Evolutionary conservation across 2,888 invertebrate genomes (phyloP).

Genomic region (Ornithoptera priamus): DNA sequence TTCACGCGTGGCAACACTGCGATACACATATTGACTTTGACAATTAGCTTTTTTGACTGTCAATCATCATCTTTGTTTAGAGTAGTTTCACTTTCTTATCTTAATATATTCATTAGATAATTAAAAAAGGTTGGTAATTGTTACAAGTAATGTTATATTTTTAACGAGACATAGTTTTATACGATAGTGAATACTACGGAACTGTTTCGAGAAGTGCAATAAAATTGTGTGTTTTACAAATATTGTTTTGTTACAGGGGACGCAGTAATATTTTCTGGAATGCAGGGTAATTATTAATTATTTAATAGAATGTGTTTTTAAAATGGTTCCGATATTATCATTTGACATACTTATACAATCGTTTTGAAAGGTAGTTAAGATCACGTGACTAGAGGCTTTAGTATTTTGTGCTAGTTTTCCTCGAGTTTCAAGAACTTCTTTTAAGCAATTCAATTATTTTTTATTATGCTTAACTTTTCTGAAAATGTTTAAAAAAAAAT

Average conservation of each 20-base stretch:
- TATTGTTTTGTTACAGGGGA: slow-evolving; percentile 77
- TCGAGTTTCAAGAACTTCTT: no score
- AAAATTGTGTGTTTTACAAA: neutral
- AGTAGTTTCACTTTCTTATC: neutral
- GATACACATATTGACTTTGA: slow-evolving; percentile 11
- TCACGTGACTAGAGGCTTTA: neutral
- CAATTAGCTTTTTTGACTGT: slow-evolving; percentile 15
- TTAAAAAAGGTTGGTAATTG: neutral
- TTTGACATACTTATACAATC: neutral
- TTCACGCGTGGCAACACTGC: slow-evolving; percentile 29
- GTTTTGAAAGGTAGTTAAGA: neutral
- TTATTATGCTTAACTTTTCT: no score
- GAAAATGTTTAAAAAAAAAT: no score
- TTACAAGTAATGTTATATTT: neutral
- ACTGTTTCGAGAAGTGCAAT: neutral
- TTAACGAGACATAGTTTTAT: neutral
- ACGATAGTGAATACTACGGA: neutral
- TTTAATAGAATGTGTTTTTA: neutral
- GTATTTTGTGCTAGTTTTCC: neutral
- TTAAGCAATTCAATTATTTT: no score
- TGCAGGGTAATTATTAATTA: slow-evolving; percentile 74
- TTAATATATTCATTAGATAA: neutral
- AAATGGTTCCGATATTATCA: neutral
- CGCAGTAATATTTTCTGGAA: slow-evolving; percentile 81
- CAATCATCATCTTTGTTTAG: slow-evolving; percentile 6